Evolutionary conservation across 2,888 invertebrate genomes (phyloP), one percentile per base, ranked within the genome.

Genomic region (Anarsia innoxiella): DNA sequence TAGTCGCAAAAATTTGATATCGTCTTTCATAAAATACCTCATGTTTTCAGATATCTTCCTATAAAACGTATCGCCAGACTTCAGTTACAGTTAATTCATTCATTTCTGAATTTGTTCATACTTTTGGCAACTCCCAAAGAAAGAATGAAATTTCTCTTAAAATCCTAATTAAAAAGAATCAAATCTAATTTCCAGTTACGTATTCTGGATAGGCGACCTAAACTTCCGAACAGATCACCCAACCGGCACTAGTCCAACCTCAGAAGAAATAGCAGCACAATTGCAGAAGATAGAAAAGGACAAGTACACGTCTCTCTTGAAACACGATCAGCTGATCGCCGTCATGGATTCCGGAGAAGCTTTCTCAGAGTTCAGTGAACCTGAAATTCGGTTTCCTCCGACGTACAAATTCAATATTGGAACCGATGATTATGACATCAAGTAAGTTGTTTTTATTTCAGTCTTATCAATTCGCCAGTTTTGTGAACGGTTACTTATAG

Each of bases 201-300:
- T 95, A 2, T 94, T 96, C 73, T 96, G 95, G 95, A 89, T 95
- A 55, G 96, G 96, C 1, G 96, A 96, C 65, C 82, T 96, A 13
- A 96, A 96, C 71, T 96, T 96, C 66, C 90, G 96, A 0, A 83
- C 93, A 3, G 79, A 89, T 43, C 90, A 91, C 38, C 90, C 90
- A 1, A 79, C 87, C 23, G 86, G 88, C 3, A 79, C 76, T 44
- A 87, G 89, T 12, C 87, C 91, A 0, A 85, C 89, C 0, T 78
- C 91, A 0, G 87, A 88, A 36, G 90, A 91, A 45, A 93, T 96
- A n/a, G 87, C 90, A 8, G 76, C 86, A 1, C 65, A 86, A 4
- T 74, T 94, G 13, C 79, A 88, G 42, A 82, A 86, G 37, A 83
- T 93, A 5, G 87, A 90, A 45, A 89, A 91, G 38, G 90, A 91